These are phyloP conservation scores for Ptycholaimellus sp. DNA, from an alignment of 2,888 invertebrate genomes.

Conservation along the genomic window DNA sequence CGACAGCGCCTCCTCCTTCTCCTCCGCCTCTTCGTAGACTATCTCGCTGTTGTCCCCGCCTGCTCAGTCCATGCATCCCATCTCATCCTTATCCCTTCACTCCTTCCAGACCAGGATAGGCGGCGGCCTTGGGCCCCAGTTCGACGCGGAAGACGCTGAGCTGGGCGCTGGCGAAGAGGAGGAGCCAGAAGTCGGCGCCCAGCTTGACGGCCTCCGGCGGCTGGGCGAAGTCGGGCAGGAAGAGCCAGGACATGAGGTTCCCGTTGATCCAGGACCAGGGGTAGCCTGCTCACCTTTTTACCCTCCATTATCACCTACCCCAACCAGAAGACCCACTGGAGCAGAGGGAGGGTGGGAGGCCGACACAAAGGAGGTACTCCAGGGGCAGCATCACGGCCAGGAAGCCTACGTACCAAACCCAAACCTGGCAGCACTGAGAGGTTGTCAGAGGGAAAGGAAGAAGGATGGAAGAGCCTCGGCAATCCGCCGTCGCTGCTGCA, in stretches of 20 bases:
- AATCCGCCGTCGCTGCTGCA: constrained; percentile 37
- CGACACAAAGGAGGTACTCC: constrained; percentile 63
- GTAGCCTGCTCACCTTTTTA: constrained; percentile 35
- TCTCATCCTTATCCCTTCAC: constrained; percentile 40
- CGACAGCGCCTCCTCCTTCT: not conserved
- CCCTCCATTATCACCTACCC: no score
- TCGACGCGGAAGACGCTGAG: constrained; percentile 59
- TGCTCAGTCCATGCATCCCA: no score
- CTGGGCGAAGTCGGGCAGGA: constrained; percentile 49
- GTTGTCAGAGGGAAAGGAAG: no score
- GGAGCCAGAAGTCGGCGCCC: constrained; percentile 57
- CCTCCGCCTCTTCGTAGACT: not conserved
- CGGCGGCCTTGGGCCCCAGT: constrained; percentile 30
- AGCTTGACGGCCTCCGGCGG: constrained; percentile 55
- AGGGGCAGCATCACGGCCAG: constrained; percentile 50
- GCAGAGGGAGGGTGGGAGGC: constrained; percentile 62
- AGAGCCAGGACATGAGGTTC: constrained; percentile 64
- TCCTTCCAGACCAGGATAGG: constrained; percentile 44
- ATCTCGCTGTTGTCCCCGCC: no score
- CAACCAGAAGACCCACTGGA: constrained; percentile 37
- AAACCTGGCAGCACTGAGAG: constrained; percentile 47
- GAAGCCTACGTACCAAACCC: constrained; percentile 57
- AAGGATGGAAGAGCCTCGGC: no score
- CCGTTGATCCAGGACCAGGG: constrained; percentile 39
- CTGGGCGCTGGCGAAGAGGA: constrained; percentile 63